Conservation (phyloP, 2,113 vertebrate genomes). For the Tamias sibiricus region DNA sequence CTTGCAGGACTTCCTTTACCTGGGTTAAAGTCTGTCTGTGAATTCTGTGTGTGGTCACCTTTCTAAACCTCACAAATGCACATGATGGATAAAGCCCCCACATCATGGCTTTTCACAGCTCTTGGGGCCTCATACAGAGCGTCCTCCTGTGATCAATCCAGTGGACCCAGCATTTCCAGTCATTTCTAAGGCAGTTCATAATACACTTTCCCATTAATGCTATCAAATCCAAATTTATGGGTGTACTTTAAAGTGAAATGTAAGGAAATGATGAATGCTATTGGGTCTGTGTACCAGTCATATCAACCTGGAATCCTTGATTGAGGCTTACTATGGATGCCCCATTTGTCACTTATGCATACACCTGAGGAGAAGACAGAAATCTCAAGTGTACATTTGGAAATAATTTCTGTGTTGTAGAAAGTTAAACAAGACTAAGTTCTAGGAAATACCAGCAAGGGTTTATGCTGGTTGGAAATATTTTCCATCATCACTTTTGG, state of each 20-base stretch:
- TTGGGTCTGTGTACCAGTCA: not conserved
- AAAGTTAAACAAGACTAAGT: not conserved
- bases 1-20: accelerated
- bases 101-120: not conserved
- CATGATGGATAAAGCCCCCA: not conserved
- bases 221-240: not conserved
- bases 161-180: not conserved
- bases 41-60: not conserved
- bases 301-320: not conserved
- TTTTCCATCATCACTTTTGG: not conserved
- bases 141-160: accelerated
- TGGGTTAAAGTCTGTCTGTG: not conserved
- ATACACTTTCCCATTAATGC: too few relatives aligned
- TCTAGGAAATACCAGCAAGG: not conserved
- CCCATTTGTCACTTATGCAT: not conserved
- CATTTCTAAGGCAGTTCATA: not conserved
- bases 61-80: not conserved
- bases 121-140: accelerated
- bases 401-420: not conserved
- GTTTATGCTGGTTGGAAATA: not conserved
- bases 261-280: not conserved
- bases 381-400: not conserved
- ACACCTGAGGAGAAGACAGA: not conserved
- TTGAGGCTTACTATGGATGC: not conserved
- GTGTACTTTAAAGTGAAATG: not conserved